phyloP scores from a whole-genome alignment of 1,140 invertebrate species.

The Dysdera silvatica region DNA sequence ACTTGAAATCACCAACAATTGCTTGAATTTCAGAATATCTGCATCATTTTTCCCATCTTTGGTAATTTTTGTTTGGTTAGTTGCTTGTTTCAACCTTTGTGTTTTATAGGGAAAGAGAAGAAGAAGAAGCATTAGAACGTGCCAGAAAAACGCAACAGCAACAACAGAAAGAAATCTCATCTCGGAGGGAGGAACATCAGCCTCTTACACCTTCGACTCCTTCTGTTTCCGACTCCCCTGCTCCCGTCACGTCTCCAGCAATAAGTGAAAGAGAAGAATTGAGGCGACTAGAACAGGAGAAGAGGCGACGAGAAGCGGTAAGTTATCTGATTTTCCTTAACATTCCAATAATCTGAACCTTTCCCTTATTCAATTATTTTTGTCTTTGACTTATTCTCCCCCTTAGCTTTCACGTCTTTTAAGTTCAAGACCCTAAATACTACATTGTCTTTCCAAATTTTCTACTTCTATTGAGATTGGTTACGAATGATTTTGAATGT shows the following conservation, averaged over 20 bases:
- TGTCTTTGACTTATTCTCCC: slow-evolving; percentile 3
- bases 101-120: slow-evolving; percentile 56
- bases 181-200: background rate
- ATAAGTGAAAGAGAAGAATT: slow-evolving; percentile 58
- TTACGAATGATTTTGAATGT: no score
- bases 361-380: no score
- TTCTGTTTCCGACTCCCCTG: slow-evolving; percentile 26
- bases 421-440: no score
- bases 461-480: no score
- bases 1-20: no score
- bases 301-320: slow-evolving; percentile 82
- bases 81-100: background rate
- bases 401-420: background rate
- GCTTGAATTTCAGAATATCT: no score
- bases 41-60: no score
- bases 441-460: no score
- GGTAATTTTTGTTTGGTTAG: no score
- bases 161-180: background rate
- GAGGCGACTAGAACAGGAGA: slow-evolving; percentile 74
- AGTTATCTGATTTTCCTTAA: slow-evolving; percentile 45
- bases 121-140: slow-evolving; percentile 67
- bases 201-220: slow-evolving; percentile 7
- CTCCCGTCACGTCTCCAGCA: slow-evolving; percentile 47
- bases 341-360: no score
- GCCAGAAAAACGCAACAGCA: slow-evolving; percentile 46